Base-by-base conservation (phyloP, 2,888 invertebrate genomes). In the Callinectes sapidus region DNA sequence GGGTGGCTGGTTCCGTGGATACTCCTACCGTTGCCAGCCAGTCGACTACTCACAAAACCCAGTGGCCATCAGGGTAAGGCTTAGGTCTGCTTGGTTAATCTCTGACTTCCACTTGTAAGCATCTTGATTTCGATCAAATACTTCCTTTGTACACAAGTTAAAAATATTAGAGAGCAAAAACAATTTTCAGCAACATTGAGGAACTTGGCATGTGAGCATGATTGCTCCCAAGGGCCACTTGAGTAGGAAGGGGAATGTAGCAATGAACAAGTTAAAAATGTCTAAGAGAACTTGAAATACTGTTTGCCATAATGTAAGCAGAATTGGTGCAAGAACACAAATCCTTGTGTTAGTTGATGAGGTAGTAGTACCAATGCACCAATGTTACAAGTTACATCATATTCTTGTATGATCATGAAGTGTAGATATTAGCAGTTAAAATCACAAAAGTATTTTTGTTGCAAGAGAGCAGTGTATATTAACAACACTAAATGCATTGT, bases 1-100 rank as follows among this genome's bases (percentile, higher is more conserved):
- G 96, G 97, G 97, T 96, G 99, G 99, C 96, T 99, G 99, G 99
- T 97, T 98, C 96, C 98, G 98, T 96, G 98, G 98, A 96, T 99
- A 99, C 97, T 98, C 97, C 97, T 97, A 98, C 96, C 97, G 97
- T 85, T 98, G 98, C 96, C 96, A 97, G 95, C 96, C 97, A 0
- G 97, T 97, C 18, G 97, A 97, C 95, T 97, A 97, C 95, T 97
- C 97, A 0, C 96, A 96, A 95, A 96, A 97, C 94, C 97, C 97
- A 3, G 96, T 97, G 95, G 96, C 97, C 0, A 92, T 97, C 93
- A 96, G 97, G 95, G 97, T 97, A 97, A 97, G 98, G 87, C 87
- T 91, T 28, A 71, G 77, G 87, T 71, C 42, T 42, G 39, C 32
- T 71, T 91, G 87, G 87, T 28, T 87, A 71, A 54, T 90, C 35